Evolutionary conservation across 2,888 invertebrate genomes (phyloP).

Genomic region (Yponomeuta evonymella): DNA sequence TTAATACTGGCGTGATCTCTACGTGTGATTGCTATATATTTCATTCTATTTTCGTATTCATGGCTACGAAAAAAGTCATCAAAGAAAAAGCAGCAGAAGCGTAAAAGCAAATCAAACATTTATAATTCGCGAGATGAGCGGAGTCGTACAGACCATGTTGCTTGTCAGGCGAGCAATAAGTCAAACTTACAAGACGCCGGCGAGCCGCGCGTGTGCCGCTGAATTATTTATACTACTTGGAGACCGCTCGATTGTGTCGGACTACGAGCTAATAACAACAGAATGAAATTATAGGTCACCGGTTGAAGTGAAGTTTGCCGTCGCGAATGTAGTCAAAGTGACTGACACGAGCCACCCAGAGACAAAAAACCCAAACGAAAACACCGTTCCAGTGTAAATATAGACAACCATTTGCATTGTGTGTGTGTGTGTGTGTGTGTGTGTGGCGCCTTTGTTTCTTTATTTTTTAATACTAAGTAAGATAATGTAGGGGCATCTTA

Average conservation of each 20-base stretch:
- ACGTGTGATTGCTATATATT: neutral
- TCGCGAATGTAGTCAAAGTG: constrained; percentile 23
- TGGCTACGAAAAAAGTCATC: neutral
- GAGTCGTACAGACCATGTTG: neutral
- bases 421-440: neutral
- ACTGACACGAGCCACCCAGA: constrained; percentile 57
- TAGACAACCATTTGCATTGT: neutral
- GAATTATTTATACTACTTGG: constrained; percentile 51
- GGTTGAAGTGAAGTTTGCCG: neutral
- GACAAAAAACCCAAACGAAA: constrained; percentile 44
- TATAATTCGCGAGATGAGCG: neutral
- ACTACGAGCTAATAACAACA: neutral
- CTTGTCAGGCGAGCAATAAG: constrained; percentile 44
- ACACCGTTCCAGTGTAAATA: constrained; percentile 5
- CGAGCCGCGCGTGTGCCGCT: constrained; percentile 53
- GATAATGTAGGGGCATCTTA: neutral
- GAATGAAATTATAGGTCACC: neutral
- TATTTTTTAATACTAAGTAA: neutral
- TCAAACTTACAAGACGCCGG: constrained; percentile 55
- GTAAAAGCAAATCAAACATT: neutral
- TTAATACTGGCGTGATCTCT: no score
- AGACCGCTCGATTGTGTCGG: neutral
- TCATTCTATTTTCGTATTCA: neutral
- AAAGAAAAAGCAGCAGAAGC: neutral
- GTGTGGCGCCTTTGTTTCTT: neutral